A percentile compares a stretch with the other conserved stretches of the same genome.
Evolutionary conservation across 2,888 invertebrate species (phyloP).

Genomic region (Dasypogon diadema): DNA sequence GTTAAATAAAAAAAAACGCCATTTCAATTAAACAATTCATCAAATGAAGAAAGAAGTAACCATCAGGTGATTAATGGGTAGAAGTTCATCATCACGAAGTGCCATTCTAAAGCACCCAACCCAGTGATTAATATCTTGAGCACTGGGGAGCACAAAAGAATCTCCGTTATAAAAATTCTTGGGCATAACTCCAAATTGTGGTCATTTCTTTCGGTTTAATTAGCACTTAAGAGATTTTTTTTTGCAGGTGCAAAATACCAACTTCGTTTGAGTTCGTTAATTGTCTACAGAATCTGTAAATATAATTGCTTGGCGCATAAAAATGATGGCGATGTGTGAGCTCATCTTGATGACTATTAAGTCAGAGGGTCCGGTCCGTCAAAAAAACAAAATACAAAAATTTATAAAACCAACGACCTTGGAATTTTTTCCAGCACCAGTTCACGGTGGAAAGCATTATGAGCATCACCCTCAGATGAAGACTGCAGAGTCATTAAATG

Average conservation of each 20-base stretch:
- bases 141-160: conserved; percentile 22
- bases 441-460: background rate
- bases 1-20: background rate
- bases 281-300: background rate
- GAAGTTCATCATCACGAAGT: conserved; percentile 14
- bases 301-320: background rate
- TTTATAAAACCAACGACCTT: conserved; percentile 37
- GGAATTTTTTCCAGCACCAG: background rate
- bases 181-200: conserved; percentile 16
- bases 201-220: conserved; percentile 38
- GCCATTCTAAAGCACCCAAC: background rate
- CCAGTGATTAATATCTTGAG: conserved; percentile 20
- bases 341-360: background rate
- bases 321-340: conserved; percentile 5
- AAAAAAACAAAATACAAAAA: conserved; percentile 6
- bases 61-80: conserved; percentile 21
- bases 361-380: background rate
- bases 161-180: conserved; percentile 22
- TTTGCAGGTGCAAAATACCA: background rate
- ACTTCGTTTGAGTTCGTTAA: background rate
- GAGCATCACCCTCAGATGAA: background rate
- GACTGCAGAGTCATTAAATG: background rate
- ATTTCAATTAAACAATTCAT: conserved; percentile 37
- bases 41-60: conserved; percentile 31
- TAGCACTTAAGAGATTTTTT: conserved; percentile 35